These are phyloP conservation scores for Spodoptera littoralis DNA, from an alignment of 2,888 invertebrate species.

Conservation along the genomic window DNA sequence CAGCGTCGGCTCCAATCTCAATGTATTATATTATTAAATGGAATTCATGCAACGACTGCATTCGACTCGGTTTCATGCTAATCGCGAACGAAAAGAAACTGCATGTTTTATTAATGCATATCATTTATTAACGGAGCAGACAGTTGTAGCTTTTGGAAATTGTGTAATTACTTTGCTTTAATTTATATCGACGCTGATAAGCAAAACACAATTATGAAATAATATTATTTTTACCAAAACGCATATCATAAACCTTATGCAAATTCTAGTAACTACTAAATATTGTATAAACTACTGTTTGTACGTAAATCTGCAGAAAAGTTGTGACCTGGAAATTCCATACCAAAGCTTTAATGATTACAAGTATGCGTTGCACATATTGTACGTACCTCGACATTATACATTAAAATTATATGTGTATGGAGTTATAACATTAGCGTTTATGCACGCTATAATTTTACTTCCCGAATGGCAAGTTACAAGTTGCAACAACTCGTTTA, in stretches of 20 bases:
- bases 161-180: slow-evolving; percentile 1
- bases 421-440: slow-evolving; percentile 62
- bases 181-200: not conserved
- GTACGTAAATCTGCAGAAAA: not conserved
- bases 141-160: slow-evolving; percentile 14
- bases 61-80: slow-evolving; percentile 33
- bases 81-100: slow-evolving; percentile 38
- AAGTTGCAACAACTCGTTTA: slow-evolving; percentile 61
- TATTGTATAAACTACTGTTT: no score
- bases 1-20: slow-evolving; percentile 33
- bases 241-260: no score
- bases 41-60: slow-evolving; percentile 39
- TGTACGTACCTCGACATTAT: slow-evolving; percentile 26
- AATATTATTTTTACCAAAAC: not conserved
- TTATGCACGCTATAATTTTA: slow-evolving; percentile 67
- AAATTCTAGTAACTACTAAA: no score
- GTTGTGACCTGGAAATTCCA: not conserved
- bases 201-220: not conserved
- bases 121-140: slow-evolving; percentile 1
- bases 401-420: slow-evolving; percentile 46
- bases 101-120: slow-evolving; percentile 32
- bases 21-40: slow-evolving; percentile 40
- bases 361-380: slow-evolving; percentile 4
- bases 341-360: slow-evolving; percentile 11
- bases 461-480: slow-evolving; percentile 69